Base-by-base conservation (phyloP, 2,797 vertebrate species). In the Philypnodon macrostomus region DNA sequence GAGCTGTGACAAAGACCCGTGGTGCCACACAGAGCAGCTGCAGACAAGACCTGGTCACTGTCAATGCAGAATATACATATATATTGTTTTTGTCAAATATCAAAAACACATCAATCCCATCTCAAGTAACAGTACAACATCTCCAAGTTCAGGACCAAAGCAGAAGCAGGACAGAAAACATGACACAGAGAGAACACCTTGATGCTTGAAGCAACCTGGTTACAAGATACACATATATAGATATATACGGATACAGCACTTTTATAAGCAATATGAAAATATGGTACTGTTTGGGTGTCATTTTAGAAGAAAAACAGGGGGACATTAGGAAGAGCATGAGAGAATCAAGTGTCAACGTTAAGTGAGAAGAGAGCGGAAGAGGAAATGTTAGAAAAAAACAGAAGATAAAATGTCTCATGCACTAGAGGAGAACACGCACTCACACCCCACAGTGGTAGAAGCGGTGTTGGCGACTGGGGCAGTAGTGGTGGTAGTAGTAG, bases 361-460 rank as follows among this genome's bases (percentile, higher is more conserved):
- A 90, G 91, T 88, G 66, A 77, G 67, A 79, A 74, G 53, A 73
- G 75, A 83, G 77, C 53, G 67, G 68, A 81, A 88, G 85, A 93
- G 93, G 91, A 94, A 93, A 94, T 92, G 93, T 98, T 97, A 96
- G 81, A 80, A 72, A 48, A 73, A 51, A 73, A 76, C 63, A 76
- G 63, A 72, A 77, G 47, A 81, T 61, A 50, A 66, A 41, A 80
- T 58, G 92, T 92, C 91, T 95, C 97, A 98, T 98, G 97, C 97
- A 99, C 94, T 95, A 94, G 93, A 94, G 94, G 94, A 85, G 85
- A 98, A 96, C 96, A 97, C 96, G 92, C 96, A 99, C 97, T 98
- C 97, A 99, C 97, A 98, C 96, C 96, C 97, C 94, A 98, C 95
- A 97, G 95, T 95, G 95, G 95, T 92, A 96, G 96, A 95, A 96